Percentiles rank a stretch among this genome's conserved stretches.
phyloP scores from a whole-genome alignment of 2,113 vertebrate genomes.

The Circaetus gallicus region DNA sequence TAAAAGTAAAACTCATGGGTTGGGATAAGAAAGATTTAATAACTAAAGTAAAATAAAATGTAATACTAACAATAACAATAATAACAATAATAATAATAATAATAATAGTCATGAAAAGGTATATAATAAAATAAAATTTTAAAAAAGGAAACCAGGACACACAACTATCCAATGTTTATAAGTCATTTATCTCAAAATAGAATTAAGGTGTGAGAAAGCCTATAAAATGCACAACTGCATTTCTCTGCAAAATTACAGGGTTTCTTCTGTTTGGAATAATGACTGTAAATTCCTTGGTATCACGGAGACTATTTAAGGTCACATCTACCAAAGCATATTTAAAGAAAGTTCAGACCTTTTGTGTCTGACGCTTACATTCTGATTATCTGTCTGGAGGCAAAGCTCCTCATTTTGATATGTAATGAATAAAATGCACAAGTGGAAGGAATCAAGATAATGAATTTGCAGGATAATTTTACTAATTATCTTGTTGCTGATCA shows the following conservation, averaged over 20 bases:
- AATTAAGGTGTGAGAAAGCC: background rate
- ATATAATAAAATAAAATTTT: too few relatives aligned
- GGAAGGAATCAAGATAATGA: constrained; percentile 70
- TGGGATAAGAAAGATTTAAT: too few relatives aligned
- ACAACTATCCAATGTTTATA: background rate
- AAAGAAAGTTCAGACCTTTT: constrained; percentile 30
- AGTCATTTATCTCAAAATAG: background rate
- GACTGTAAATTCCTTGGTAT: background rate
- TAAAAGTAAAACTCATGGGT: too few relatives aligned
- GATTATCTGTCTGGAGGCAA: constrained; percentile 58
- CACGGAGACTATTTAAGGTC: background rate
- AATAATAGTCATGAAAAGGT: too few relatives aligned
- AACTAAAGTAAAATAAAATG: too few relatives aligned
- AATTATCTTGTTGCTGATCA: constrained; percentile 66
- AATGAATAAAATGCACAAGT: constrained; percentile 67
- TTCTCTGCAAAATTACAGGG: background rate
- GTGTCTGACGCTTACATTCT: constrained; percentile 21
- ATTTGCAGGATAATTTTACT: constrained; percentile 69
- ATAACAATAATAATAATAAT: too few relatives aligned
- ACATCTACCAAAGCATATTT: background rate
- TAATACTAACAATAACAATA: too few relatives aligned
- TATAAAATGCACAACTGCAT: background rate
- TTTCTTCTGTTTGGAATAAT: background rate
- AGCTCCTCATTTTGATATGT: constrained; percentile 58
- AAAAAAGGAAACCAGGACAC: too few relatives aligned